phyloP scores from a whole-genome alignment of 2,888 invertebrate genomes.

The Sphaerophoria rueppellii region DNA sequence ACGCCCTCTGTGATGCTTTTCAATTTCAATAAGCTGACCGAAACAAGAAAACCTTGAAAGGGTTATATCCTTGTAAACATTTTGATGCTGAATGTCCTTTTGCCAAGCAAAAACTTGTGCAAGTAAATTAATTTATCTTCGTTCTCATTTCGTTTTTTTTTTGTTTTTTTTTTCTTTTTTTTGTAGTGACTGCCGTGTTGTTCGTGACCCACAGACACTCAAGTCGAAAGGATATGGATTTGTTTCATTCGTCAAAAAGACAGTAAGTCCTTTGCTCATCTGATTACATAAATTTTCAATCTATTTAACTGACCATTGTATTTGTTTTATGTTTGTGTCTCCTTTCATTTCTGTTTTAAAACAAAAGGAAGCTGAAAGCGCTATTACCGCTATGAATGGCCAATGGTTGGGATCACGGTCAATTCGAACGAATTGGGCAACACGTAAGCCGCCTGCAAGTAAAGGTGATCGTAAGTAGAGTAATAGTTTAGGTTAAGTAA shows the following conservation, averaged over 20 bases:
- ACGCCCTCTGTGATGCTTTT: constrained; percentile 27
- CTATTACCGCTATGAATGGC: constrained; percentile 99
- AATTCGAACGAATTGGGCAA: constrained; percentile 99
- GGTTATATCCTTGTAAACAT: constrained; percentile 33
- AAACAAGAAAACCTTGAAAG: constrained; percentile 34
- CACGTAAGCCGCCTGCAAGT: constrained; percentile 97
- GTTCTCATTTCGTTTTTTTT: constrained; percentile 27
- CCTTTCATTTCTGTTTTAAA: constrained; percentile 76
- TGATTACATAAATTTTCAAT: constrained; percentile 1
- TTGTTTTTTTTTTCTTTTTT: constrained; percentile 39
- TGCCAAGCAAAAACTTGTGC: constrained; percentile 6
- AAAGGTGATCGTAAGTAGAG: constrained; percentile 90
- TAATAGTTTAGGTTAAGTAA: constrained; percentile 39
- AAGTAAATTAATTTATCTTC: constrained; percentile 35
- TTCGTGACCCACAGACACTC: constrained; percentile 98
- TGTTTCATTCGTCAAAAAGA: constrained; percentile 99
- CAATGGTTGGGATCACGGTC: constrained; percentile 99
- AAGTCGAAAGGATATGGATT: constrained; percentile 99
- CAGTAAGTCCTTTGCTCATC: constrained; percentile 85
- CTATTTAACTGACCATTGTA: neutral
- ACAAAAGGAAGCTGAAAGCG: constrained; percentile 97
- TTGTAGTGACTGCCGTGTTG: constrained; percentile 96
- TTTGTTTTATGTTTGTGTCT: constrained; percentile 74
- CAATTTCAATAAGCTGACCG: constrained; percentile 5
- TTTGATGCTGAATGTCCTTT: constrained; percentile 29